Percentiles rank a stretch among this genome's conserved stretches.
phyloP scores from a whole-genome alignment of 1,140 invertebrate species.

The Lepeophtheirus salmonis region DNA sequence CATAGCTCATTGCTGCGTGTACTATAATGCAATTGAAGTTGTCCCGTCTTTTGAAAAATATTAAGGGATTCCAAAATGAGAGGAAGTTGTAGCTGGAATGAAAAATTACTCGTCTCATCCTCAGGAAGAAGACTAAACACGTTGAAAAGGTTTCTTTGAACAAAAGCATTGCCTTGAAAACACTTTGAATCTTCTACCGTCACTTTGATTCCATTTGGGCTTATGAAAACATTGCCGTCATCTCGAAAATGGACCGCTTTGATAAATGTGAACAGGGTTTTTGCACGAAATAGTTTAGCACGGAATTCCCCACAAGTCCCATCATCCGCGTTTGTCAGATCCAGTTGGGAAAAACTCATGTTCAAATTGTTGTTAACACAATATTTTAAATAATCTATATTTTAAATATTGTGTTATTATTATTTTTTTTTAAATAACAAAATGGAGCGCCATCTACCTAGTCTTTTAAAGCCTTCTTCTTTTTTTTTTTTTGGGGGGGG shows the following conservation, averaged over 20 bases:
- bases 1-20: background rate
- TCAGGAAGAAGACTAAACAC: background rate
- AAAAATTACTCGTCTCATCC: background rate
- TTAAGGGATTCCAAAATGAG: background rate
- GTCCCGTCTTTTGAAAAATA: background rate
- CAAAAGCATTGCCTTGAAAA: constrained; percentile 6
- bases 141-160: constrained; percentile 1
- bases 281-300: background rate
- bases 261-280: constrained; percentile 1
- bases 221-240: background rate
- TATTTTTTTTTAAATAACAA: too few relatives aligned
- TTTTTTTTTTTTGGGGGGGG: too few relatives aligned
- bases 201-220: background rate
- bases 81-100: constrained; percentile 1
- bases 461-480: too few relatives aligned
- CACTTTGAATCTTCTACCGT: background rate
- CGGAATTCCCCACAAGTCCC: too few relatives aligned
- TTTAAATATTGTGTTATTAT: too few relatives aligned
- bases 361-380: too few relatives aligned
- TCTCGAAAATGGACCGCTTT: background rate
- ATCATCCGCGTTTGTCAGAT: too few relatives aligned
- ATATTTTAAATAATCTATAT: too few relatives aligned
- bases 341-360: too few relatives aligned
- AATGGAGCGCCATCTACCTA: too few relatives aligned
- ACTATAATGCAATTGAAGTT: background rate